Evolutionary conservation across 2,113 vertebrate species (phyloP).

Genomic region (Myotis davidii): DNA sequence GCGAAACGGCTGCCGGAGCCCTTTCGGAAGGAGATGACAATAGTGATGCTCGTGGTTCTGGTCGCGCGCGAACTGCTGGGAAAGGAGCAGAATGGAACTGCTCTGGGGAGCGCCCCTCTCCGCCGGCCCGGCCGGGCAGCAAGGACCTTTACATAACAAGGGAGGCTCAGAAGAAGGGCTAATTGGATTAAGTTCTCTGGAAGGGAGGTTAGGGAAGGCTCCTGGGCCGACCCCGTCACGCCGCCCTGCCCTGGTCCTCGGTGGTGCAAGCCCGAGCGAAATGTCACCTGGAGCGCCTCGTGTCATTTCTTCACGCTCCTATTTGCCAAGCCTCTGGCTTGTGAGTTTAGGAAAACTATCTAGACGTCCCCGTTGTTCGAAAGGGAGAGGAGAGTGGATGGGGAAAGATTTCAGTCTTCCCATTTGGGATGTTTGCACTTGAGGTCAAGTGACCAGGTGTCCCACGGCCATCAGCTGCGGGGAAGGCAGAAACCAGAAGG

Average conservation of each 20-base stretch:
- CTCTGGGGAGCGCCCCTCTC: conserved; percentile 76
- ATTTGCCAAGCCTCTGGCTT: conserved; percentile 43
- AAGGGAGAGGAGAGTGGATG: background rate
- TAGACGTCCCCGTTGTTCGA: background rate
- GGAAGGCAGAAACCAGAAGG: background rate
- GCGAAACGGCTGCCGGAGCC: background rate
- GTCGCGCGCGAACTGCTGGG: background rate
- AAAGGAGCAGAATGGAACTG: conserved; percentile 51
- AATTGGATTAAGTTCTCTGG: conserved; percentile 88
- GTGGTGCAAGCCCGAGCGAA: conserved; percentile 73
- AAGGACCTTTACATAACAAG: conserved; percentile 87
- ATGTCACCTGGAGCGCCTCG: conserved; percentile 79
- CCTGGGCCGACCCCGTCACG: conserved; percentile 76
- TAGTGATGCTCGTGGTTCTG: background rate
- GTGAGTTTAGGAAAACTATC: background rate
- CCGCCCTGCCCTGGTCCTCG: conserved; percentile 75
- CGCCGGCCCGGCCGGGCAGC: conserved; percentile 45
- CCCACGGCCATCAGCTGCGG: background rate
- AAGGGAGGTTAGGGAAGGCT: conserved; percentile 80
- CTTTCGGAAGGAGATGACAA: conserved; percentile 26
- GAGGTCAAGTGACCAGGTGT: background rate
- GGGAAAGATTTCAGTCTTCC: background rate
- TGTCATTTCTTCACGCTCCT: conserved; percentile 76
- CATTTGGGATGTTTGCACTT: background rate
- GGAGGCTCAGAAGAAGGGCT: conserved; percentile 84